A percentile compares a stretch with the other conserved stretches of the same genome.
Evolutionary conservation across 2,797 vertebrate genomes (phyloP).

Genomic region (Myiothlypis chrysogaster): DNA sequence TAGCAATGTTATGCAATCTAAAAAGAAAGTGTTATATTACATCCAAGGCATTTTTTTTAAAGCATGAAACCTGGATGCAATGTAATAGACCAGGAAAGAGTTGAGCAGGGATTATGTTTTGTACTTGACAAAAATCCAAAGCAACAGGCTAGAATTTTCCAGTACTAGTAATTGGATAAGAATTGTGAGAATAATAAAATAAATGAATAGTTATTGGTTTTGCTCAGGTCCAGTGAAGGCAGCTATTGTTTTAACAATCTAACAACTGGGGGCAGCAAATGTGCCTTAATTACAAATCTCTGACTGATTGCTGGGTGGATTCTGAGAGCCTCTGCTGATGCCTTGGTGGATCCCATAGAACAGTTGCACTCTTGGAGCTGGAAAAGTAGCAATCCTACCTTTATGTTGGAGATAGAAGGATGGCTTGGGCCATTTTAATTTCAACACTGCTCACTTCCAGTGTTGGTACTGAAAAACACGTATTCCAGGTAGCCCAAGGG

Average conservation of each 20-base stretch:
- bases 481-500: neutral
- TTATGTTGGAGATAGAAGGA: neutral
- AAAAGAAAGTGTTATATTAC: neutral
- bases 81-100: neutral
- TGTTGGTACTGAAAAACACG: rapidly evolving
- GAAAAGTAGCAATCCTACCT: neutral
- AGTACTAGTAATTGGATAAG: neutral
- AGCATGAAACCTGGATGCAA: neutral
- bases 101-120: neutral
- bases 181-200: neutral
- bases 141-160: neutral
- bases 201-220: neutral
- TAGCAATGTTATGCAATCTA: neutral
- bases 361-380: neutral
- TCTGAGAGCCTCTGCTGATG: neutral
- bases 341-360: neutral
- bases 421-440: neutral
- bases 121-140: neutral
- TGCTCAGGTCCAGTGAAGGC: neutral
- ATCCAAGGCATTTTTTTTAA: neutral
- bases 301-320: neutral
- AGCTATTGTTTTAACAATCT: neutral
- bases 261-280: neutral
- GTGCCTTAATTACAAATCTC: neutral
- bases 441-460: neutral